Percentiles rank a stretch among this genome's conserved stretches.
phyloP scores from a whole-genome alignment of 2,888 invertebrate species.

The Aleiodes testaceus region DNA sequence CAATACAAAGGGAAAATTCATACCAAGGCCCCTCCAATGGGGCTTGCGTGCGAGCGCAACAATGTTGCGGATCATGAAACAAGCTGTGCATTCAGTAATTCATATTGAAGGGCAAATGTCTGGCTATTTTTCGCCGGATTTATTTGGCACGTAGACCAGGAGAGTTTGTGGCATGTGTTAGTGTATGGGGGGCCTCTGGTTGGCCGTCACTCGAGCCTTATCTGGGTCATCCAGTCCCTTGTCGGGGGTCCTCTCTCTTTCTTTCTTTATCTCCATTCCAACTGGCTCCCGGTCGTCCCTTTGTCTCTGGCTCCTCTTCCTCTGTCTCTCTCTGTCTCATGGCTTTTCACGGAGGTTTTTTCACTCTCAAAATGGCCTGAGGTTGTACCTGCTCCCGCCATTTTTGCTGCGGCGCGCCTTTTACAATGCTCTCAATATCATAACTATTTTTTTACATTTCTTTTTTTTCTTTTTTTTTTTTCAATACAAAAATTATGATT shows the following conservation, averaged over 20 bases:
- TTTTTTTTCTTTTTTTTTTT: too few species aligned
- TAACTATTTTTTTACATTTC: too few species aligned
- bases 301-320: slow-evolving; percentile 54
- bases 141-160: background rate
- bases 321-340: slow-evolving; percentile 47
- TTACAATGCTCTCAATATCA: slow-evolving; percentile 16
- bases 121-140: slow-evolving; percentile 19
- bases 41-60: slow-evolving; percentile 1
- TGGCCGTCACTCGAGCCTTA: slow-evolving; percentile 29
- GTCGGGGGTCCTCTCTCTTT: slow-evolving; percentile 37
- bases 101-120: slow-evolving; percentile 28
- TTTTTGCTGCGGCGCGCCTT: slow-evolving; percentile 11
- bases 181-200: background rate
- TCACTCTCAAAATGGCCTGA: slow-evolving; percentile 22
- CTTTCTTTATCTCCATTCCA: slow-evolving; percentile 38
- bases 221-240: slow-evolving; percentile 33
- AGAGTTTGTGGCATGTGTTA: background rate
- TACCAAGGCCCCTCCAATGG: too few species aligned
- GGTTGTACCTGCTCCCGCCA: slow-evolving; percentile 18
- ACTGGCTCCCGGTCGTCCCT: slow-evolving; percentile 57
- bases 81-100: slow-evolving; percentile 13
- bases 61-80: slow-evolving; percentile 23
- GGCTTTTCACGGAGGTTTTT: slow-evolving; percentile 10
- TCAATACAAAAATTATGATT: too few species aligned
- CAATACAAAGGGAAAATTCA: background rate